Conservation (phyloP, 2,888 invertebrate genomes). For the Polyommatus icarus region DNA sequence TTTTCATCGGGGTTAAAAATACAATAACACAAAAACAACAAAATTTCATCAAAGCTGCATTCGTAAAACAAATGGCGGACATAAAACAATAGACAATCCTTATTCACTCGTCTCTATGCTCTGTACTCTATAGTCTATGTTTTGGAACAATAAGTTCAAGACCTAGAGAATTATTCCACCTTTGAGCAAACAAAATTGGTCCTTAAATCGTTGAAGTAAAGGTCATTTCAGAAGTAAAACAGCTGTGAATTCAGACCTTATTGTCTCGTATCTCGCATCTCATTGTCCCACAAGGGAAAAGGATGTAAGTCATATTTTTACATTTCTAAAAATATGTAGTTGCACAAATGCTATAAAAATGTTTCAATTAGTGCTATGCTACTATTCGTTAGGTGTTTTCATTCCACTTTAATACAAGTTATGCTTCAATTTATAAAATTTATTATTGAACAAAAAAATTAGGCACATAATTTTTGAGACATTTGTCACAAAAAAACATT, state of each 20-base stretch:
- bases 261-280: constrained; percentile 9
- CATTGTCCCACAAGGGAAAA: not conserved
- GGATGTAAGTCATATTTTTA: not conserved
- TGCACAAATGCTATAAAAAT: no score
- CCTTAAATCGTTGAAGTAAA: not conserved
- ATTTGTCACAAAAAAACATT: no score
- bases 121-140: not conserved
- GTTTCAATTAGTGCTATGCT: no score
- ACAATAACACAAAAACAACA: not conserved
- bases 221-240: not conserved
- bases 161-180: not conserved
- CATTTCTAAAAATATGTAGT: not conserved
- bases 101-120: not conserved
- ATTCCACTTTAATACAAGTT: no score
- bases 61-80: not conserved
- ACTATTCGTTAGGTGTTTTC: no score
- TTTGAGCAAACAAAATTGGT: not conserved
- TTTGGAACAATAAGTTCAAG: constrained; percentile 1
- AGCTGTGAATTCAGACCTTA: not conserved
- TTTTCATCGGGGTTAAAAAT: not conserved
- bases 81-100: not conserved
- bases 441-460: no score
- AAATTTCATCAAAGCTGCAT: constrained; percentile 3
- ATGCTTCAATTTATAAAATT: no score
- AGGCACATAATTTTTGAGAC: no score